Evolutionary conservation across 1,140 invertebrate genomes (phyloP).

Genomic region (Leptinotarsa defecta): DNA sequence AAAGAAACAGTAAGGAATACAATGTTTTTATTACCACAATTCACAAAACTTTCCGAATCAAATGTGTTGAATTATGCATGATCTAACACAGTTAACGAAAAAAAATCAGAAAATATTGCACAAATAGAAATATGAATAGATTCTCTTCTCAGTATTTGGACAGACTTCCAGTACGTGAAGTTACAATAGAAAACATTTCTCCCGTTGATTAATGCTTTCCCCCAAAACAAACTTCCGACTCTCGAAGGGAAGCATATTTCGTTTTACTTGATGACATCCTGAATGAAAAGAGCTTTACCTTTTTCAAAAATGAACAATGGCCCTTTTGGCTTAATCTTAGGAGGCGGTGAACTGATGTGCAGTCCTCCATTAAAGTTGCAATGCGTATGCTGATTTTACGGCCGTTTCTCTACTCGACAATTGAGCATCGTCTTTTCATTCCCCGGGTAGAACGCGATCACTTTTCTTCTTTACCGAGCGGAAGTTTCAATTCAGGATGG

Average conservation of each 20-base stretch:
- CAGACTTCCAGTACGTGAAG: neutral
- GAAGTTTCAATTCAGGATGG: conserved; percentile 9
- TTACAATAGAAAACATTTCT: neutral
- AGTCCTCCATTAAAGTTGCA: conserved; percentile 36
- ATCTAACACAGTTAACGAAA: no score
- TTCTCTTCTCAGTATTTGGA: neutral
- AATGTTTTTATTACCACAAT: no score
- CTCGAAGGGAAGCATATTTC: conserved; percentile 17
- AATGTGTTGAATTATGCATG: no score
- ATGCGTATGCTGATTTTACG: conserved; percentile 40
- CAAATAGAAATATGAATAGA: no score
- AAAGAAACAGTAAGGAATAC: no score
- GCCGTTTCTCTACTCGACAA: conserved; percentile 29
- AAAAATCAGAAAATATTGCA: no score
- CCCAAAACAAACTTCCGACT: conserved; percentile 18
- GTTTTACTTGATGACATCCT: conserved; percentile 21
- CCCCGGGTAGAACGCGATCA: conserved; percentile 1
- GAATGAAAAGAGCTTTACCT: conserved; percentile 26
- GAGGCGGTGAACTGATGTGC: conserved; percentile 35
- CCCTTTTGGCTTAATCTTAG: conserved; percentile 34
- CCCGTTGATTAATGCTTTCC: conserved; percentile 9
- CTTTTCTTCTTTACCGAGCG: neutral
- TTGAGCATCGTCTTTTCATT: conserved; percentile 34
- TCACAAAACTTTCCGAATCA: no score
- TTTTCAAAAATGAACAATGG: conserved; percentile 17